Evolutionary conservation across 2,113 vertebrate species (phyloP), one percentile per base, ranked within the genome.

Genomic region (Hypomesus transpacificus): DNA sequence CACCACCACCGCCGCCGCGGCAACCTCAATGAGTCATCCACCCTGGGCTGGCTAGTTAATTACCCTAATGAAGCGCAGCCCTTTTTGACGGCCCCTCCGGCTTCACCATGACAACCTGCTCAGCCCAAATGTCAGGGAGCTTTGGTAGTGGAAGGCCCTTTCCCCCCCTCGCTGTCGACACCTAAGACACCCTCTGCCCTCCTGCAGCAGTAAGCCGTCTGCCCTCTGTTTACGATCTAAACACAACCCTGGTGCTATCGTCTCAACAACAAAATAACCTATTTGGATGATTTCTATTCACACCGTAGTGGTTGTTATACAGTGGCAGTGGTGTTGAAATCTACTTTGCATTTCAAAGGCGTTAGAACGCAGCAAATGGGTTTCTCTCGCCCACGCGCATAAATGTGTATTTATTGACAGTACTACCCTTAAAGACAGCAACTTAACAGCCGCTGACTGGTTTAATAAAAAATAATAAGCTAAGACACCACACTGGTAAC

Each of bases 11-110:
- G 26, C 34, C 62, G 21, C 66, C 51, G 5, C 60, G 24, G 60
- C 59, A 66, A 68, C 69, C 52, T 2, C 13, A 4, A 26, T 75
- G 53, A 79, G 34, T 69, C 69, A 58, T 60, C 31, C 53, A 4
- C 21, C 52, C 56, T 20, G 51, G 34, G 58, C 62, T 34, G 13
- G 14, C 68, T 52, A 28, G 56, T 66, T 74, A 61, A 78, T 62
- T 58, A 67, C 46, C 17, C 62, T 61, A 66, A 74, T 78, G 63
- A 70, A 69, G 22, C 8, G 21, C 7, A 21, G 18, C 53, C n/a
- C 57, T 3, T 21, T 62, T 6, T 66, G 28, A 77, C 22, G 46
- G 51, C 22, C 46, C 50, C n/a, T 11, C 17, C 3, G 34, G 11
- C 26, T 21, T 4, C 26, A 18, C 28, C 28, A 39, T 17, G 26